Conservation (phyloP, 2,888 invertebrate genomes). For the Neoascia interrupta region DNA sequence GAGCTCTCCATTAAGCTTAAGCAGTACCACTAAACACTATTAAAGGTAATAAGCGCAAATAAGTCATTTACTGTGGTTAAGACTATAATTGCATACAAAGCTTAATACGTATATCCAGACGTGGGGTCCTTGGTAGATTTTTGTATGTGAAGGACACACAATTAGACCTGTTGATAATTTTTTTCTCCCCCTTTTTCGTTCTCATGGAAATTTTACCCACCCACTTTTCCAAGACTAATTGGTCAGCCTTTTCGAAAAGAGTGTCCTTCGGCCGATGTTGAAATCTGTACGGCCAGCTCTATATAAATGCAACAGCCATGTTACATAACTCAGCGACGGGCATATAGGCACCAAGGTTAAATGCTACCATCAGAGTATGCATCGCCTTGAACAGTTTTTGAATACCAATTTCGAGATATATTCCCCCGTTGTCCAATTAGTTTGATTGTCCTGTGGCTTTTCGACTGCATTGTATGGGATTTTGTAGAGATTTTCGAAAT, state of each 20-base stretch:
- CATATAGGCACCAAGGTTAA: conserved; percentile 59
- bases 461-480: not conserved
- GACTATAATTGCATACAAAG: conserved; percentile 37
- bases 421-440: conserved; percentile 41
- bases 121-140: conserved; percentile 22
- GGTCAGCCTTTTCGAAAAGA: too few species aligned
- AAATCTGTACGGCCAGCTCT: too few species aligned
- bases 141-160: not conserved
- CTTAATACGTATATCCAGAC: conserved; percentile 37
- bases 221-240: too few species aligned
- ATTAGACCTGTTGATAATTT: conserved; percentile 63
- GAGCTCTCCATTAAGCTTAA: conserved; percentile 62
- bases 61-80: conserved; percentile 45
- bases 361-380: conserved; percentile 23
- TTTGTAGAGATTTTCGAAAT: not conserved
- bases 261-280: too few species aligned
- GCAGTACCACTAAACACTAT: conserved; percentile 51
- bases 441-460: conserved; percentile 24
- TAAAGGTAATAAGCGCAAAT: conserved; percentile 64
- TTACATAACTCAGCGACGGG: conserved; percentile 55
- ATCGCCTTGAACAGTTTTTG: conserved; percentile 49
- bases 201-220: too few species aligned
- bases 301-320: conserved; percentile 39
- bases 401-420: conserved; percentile 31
- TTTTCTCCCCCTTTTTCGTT: conserved; percentile 9